Base-by-base conservation (phyloP, 2,113 vertebrate genomes). In the Gavialis gangeticus region DNA sequence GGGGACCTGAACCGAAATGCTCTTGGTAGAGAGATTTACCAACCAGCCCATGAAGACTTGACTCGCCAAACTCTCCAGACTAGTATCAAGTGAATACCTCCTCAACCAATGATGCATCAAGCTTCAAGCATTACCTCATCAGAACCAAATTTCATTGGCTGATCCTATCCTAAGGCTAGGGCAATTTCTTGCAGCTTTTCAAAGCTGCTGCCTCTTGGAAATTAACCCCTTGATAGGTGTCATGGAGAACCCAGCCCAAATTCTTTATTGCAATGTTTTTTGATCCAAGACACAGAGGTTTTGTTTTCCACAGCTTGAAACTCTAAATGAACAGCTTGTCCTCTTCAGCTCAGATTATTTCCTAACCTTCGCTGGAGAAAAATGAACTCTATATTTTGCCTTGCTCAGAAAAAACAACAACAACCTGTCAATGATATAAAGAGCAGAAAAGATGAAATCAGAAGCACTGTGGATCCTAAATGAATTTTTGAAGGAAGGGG, bases 41-140 rank as follows among this genome's bases (percentile, higher is more conserved):
- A 92, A 58, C 89, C 92, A 75, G 82, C 78, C 93, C 95, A 92
- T 89, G 91, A 64, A 93, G 87, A 71, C n/a, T 91, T 82, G 92
- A 90, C 86, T 95, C 66, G 0, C 94, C 92, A 93, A 96, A 95
- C 94, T 95, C 91, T 94, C 90, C 91, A 88, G 88, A 93, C 93
- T 85, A 92, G 0, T 94, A 89, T 92, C 79, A 80, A 87, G 90
- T 60, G 87, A 78, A 82, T 85, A 80, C 83, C 85, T 86, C 28
- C 2, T 0, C 92, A 89, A 54, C 95, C 96, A 97, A 95, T 96
- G 89, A 93, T 95, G 94, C 78, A 17, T 69, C 75, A 57, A 18
- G 54, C 84, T 37, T 84, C 90, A 54, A 79, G 81, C 92, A 97
- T 97, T 97, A 97, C 97, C 94, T 97, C 97, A 97, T 91, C 88